Evolutionary conservation across 1,140 invertebrate genomes (phyloP).

Genomic region (Camponotus floridanus): DNA sequence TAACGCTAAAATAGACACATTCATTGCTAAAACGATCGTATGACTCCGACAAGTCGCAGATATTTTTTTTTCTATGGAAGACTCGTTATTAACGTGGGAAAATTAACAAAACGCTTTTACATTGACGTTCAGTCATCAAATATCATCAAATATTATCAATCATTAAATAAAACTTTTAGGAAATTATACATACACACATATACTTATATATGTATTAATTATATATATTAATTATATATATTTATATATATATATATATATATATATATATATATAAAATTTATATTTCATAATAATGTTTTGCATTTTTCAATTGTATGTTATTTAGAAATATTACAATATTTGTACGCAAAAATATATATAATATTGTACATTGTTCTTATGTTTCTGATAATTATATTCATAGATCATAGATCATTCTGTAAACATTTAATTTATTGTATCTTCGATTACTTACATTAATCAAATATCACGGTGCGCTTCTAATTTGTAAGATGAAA

Average conservation of each 20-base stretch:
- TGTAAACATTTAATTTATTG: background rate
- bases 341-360: background rate
- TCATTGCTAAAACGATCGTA: slow-evolving; percentile 19
- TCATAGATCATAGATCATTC: background rate
- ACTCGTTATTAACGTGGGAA: background rate
- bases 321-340: background rate
- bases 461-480: background rate
- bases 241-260: no score
- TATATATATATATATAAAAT: background rate
- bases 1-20: slow-evolving; percentile 60
- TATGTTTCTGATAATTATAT: background rate
- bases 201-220: no score
- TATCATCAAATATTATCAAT: no score
- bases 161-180: no score
- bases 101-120: background rate
- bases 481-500: slow-evolving; percentile 72
- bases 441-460: background rate
- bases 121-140: background rate
- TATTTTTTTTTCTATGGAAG: slow-evolving; percentile 21
- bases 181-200: no score
- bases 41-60: slow-evolving; percentile 25
- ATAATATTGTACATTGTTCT: background rate
- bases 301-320: background rate
- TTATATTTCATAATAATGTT: background rate
- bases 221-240: no score